Evolutionary conservation across 2,797 vertebrate species (phyloP).

Genomic region (Clamator glandarius): DNA sequence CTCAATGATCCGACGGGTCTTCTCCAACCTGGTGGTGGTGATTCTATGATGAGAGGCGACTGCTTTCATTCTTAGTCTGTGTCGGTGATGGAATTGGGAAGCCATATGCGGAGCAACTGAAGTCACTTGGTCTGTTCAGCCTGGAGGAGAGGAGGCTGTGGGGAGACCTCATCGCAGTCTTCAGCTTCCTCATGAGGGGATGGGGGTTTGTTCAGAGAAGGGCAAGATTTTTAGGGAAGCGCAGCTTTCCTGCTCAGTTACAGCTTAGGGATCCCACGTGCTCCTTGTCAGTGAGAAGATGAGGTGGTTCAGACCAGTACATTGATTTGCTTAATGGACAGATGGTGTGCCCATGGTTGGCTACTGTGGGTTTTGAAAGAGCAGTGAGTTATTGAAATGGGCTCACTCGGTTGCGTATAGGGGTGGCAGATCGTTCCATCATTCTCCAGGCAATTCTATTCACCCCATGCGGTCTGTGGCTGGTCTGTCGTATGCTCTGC

Average conservation of each 20-base stretch:
- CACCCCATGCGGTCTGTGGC: too few relatives aligned
- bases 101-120: too few relatives aligned
- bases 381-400: background rate
- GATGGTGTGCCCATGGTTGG: fast-evolving
- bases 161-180: too few relatives aligned
- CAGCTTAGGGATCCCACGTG: fast-evolving
- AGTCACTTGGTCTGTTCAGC: too few relatives aligned
- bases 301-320: background rate
- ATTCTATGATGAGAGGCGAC: too few relatives aligned
- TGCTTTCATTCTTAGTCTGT: too few relatives aligned
- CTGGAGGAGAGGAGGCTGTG: too few relatives aligned
- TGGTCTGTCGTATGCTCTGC: background rate
- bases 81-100: too few relatives aligned
- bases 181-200: too few relatives aligned
- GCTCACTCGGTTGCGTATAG: background rate
- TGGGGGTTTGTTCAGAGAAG: background rate
- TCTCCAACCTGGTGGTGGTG: too few relatives aligned
- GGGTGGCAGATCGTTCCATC: background rate
- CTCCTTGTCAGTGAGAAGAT: background rate
- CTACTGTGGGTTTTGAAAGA: fast-evolving
- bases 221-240: background rate
- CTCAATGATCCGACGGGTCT: too few relatives aligned
- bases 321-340: background rate
- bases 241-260: background rate
- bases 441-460: background rate